A percentile compares a stretch with the other conserved stretches of the same genome.
Conservation (phyloP, 2,888 invertebrate genomes). For the Zygaena filipendulae region DNA sequence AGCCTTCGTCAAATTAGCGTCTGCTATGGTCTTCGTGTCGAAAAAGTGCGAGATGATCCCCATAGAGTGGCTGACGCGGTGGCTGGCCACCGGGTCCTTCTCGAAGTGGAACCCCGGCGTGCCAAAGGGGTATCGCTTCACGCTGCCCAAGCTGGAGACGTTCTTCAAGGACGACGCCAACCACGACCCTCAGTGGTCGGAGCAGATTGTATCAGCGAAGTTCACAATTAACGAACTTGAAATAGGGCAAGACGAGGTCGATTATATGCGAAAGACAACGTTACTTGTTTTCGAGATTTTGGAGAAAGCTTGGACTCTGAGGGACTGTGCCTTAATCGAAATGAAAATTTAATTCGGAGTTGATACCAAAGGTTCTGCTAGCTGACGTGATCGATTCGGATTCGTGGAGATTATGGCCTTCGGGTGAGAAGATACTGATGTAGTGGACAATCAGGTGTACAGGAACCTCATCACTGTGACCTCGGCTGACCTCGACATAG, state of each 20-base stretch:
- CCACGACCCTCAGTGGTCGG: conserved; percentile 98
- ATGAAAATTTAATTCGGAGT: conserved; percentile 99
- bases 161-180: conserved; percentile 99
- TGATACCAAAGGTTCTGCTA: conserved; percentile 78
- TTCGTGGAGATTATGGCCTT: conserved; percentile 98
- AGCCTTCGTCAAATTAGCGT: conserved; percentile 80
- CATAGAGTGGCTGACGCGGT: conserved; percentile 97
- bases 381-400: conserved; percentile 99
- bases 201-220: conserved; percentile 89
- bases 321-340: conserved; percentile 93
- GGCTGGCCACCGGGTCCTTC: conserved; percentile 97
- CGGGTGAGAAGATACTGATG: conserved; percentile 95
- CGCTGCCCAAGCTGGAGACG: conserved; percentile 77
- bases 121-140: conserved; percentile 88
- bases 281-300: conserved; percentile 92
- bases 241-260: conserved; percentile 88
- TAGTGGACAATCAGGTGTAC: conserved; percentile 97
- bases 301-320: conserved; percentile 92
- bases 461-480: conserved; percentile 91
- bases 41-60: conserved; percentile 97
- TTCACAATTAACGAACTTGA: conserved; percentile 80
- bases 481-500: conserved; percentile 83
- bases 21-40: conserved; percentile 86
- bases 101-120: conserved; percentile 89
- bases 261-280: conserved; percentile 88